These are phyloP conservation scores for Hepsetus odoe DNA, from an alignment of 2,113 vertebrate species.

Conservation along the genomic window DNA sequence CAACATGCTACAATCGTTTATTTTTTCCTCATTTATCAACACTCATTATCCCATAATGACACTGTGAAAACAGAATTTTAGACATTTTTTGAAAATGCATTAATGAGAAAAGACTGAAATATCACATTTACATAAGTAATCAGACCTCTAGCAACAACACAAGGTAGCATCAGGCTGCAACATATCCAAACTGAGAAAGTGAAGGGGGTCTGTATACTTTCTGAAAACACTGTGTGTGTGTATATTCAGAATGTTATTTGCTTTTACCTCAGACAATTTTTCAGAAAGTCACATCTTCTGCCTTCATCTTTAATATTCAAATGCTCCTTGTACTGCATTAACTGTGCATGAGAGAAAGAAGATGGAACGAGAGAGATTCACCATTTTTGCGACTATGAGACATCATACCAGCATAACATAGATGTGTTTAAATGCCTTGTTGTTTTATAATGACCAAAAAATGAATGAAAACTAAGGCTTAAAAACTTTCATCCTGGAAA, in stretches of 20 bases:
- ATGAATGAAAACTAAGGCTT: neutral
- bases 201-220: too few relatives aligned
- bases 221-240: neutral
- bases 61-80: too few relatives aligned
- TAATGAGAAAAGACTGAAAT: too few relatives aligned
- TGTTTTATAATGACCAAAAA: neutral
- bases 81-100: too few relatives aligned
- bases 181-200: too few relatives aligned
- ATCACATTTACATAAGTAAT: too few relatives aligned
- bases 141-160: too few relatives aligned
- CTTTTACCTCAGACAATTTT: conserved; percentile 88
- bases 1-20: too few relatives aligned
- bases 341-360: too few relatives aligned
- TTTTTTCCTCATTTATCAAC: too few relatives aligned
- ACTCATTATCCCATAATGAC: too few relatives aligned
- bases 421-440: neutral
- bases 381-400: neutral
- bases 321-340: conserved; percentile 91
- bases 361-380: conserved; percentile 5
- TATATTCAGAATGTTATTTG: neutral
- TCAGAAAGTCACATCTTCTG: conserved; percentile 89
- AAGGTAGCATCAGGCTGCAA: too few relatives aligned
- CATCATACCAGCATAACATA: neutral
- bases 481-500: neutral
- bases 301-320: conserved; percentile 86